Base-by-base conservation (phyloP, 2,113 vertebrate genomes). In the Microcebus murinus region DNA sequence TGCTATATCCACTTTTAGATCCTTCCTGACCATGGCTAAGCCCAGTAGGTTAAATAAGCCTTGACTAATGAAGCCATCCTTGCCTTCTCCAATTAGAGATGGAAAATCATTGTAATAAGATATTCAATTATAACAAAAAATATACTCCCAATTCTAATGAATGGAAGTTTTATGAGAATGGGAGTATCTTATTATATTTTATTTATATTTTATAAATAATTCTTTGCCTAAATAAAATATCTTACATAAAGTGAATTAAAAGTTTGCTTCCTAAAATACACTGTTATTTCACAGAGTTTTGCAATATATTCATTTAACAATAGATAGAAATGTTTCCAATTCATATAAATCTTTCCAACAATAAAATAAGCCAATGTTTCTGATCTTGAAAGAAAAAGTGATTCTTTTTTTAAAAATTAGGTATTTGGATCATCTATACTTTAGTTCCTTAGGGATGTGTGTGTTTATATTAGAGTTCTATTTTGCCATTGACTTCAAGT, bases 141-240 rank as follows among this genome's bases (percentile, higher is more conserved):
- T 17, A 80, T 50, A 79, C 18, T 59, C 65, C 70, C 12, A 29
- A 70, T 85, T 94, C 45, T 89, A 94, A 76, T 39, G 81, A 74
- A 85, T 61, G 59, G 59, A 27, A 61, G 59, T 61, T 61, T 27
- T 27, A 61, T 61, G 27, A 61, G 59, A 61, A 61, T 61, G 59
- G 59, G 59, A 61, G 25, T 27, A 27, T 27, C 59, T 27, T 61
- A 10, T 61, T 8, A 48, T 61, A 12, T 61, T 61, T 23, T 34
- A 85, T 45, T 94, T 86, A 27, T 85, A 52, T 80, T 94, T 96
- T 88, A 5, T 29, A 84, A 90, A 86, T 45, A 39, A 63, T 65
- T 87, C 1, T 76, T 91, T 96, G 55, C 4, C n/a, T 77, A 67
- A 65, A 57, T 88, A 52, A 67, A 71, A 39, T 88, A 50, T 57